phyloP scores from a whole-genome alignment of 2,888 invertebrate species.

The Meta bourneti region DNA sequence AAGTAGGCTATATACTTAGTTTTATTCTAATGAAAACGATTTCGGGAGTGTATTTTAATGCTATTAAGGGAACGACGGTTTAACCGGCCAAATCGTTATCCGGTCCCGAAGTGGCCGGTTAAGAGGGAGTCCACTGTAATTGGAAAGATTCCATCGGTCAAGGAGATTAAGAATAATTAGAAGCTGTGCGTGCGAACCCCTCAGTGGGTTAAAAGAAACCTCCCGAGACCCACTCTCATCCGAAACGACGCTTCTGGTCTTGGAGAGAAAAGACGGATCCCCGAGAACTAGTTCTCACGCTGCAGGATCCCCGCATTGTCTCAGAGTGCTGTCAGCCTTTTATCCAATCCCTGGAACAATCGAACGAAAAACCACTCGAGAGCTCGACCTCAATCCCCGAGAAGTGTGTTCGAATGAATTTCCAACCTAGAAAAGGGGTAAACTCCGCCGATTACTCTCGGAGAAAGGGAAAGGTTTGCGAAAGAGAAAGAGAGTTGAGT shows the following conservation, averaged over 20 bases:
- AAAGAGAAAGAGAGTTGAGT: neutral
- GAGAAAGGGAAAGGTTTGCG: neutral
- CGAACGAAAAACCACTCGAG: neutral
- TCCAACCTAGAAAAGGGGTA: neutral
- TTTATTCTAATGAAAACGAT: no score
- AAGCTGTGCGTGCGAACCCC: no score
- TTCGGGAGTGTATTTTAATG: no score
- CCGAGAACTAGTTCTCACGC: slow-evolving; percentile 34
- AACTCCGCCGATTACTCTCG: neutral
- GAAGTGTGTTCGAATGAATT: neutral
- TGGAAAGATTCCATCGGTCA: no score
- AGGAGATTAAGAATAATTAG: no score
- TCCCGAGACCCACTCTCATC: neutral
- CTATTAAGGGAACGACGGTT: no score
- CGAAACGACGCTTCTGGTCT: neutral
- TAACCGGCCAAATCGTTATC: no score
- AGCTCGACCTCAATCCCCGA: neutral
- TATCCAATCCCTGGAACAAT: neutral
- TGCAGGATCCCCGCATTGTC: slow-evolving; percentile 2
- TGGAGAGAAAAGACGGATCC: neutral
- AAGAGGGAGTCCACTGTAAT: no score
- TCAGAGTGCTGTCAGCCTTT: neutral
- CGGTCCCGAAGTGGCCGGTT: no score
- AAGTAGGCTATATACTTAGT: no score
- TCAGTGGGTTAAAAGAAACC: no score